These are phyloP conservation scores for Phoxinus dragarum DNA, from an alignment of 2,797 vertebrate species.

Conservation along the genomic window DNA sequence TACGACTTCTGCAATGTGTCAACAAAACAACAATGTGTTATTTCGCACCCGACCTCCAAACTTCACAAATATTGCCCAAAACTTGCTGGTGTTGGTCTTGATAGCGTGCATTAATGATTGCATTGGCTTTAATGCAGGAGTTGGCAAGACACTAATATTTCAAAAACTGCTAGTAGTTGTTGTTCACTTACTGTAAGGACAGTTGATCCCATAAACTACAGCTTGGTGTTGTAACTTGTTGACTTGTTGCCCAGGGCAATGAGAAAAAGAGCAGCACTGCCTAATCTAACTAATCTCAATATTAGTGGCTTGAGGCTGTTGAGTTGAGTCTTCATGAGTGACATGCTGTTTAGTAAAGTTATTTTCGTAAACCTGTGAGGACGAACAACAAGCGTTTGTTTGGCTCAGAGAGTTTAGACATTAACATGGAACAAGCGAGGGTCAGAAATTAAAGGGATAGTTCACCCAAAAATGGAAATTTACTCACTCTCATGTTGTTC, in stretches of 20 bases:
- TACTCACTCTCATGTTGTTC: too few species aligned
- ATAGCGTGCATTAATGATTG: neutral
- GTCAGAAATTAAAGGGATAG: neutral
- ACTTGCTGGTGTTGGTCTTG: neutral
- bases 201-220: neutral
- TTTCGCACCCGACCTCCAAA: conserved; percentile 13
- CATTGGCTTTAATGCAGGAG: neutral
- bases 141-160: neutral
- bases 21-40: neutral
- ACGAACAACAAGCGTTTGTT: neutral
- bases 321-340: neutral
- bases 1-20: neutral
- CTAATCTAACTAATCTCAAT: conserved; percentile 7
- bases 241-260: conserved; percentile 8
- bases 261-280: neutral
- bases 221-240: conserved; percentile 14
- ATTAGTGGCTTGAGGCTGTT: neutral
- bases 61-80: neutral
- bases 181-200: neutral
- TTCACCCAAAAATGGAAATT: neutral
- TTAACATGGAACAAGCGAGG: neutral
- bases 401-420: neutral
- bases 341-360: conserved; percentile 1
- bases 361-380: neutral
- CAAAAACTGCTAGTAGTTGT: neutral